Evolutionary conservation across 2,113 vertebrate genomes (phyloP), one percentile per base, ranked within the genome.

Genomic region (Chloebia gouldiae): DNA sequence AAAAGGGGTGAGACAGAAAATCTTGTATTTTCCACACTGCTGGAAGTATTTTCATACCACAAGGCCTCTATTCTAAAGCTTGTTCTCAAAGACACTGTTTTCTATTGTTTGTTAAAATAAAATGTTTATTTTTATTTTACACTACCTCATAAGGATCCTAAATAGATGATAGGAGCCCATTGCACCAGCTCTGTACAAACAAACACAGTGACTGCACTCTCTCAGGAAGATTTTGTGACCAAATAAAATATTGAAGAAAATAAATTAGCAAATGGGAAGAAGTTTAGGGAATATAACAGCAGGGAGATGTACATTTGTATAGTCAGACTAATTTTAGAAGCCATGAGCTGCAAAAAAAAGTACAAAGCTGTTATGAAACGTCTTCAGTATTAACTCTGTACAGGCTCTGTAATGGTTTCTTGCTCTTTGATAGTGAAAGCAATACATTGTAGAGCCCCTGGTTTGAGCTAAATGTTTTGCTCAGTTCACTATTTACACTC

Each of bases 51-150:
- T 92, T 83, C 17, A 30, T 88, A 78, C 31, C 51, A 94, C 75
- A 95, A 86, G 71, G 53, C 44, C 25, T 72, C 72, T 84, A 20
- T 95, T 96, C 60, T 95, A 92, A 49, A 61, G 28, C 44, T 71
- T 76, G 23, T n/a, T 95, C n/a, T 92, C 70, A 57, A 76, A 79
- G 35, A 51, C 65, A 11, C 16, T 68, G 4, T 51, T 92, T 93
- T 84, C 80, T 92, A 84, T 93, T 95, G 94, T 88, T 94, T 59
- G 35, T 66, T 86, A 68, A 92, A 81, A 91, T 68, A 63, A 86
- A 81, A 75, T 79, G 28, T 81, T 91, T 91, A 30, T 91, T 96
- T 92, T 95, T 91, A 81, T n/a, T 91, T 81, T 89, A 49, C 10
- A 28, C 73, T 91, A 45, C 65, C 61, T 92, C 84, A 82, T 92